Conservation (phyloP, 2,888 invertebrate species). For the Octonoba sinensis region DNA sequence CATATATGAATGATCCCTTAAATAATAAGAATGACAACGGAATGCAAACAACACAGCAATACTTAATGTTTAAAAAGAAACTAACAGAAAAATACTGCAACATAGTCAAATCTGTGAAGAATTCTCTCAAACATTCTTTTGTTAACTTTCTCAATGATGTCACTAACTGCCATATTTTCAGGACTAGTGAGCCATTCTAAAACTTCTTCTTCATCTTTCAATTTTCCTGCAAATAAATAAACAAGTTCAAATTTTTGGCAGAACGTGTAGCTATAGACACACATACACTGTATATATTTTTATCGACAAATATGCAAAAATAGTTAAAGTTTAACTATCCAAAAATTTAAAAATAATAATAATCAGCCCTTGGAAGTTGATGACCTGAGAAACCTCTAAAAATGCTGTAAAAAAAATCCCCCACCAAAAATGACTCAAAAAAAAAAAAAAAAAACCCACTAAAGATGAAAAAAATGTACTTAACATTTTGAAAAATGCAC, state of each 20-base stretch:
- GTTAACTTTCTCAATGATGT: conserved; percentile 88
- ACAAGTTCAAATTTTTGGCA: not conserved
- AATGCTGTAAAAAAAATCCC: no score
- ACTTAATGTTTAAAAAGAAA: conserved; percentile 15
- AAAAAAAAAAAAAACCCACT: no score
- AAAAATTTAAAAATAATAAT: not conserved
- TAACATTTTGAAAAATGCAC: no score
- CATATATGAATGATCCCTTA: no score
- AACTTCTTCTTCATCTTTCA: conserved; percentile 89
- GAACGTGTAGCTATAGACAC: not conserved
- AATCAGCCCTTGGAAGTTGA: no score
- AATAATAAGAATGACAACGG: no score
- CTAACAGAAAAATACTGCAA: conserved; percentile 94
- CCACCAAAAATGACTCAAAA: no score
- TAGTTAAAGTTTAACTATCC: no score
- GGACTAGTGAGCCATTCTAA: conserved; percentile 94
- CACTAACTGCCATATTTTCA: conserved; percentile 92
- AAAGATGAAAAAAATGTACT: no score
- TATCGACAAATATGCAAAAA: not conserved
- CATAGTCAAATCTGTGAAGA: conserved; percentile 87
- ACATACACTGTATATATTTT: not conserved
- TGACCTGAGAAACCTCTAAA: no score
- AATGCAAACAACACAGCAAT: no score
- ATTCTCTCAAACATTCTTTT: conserved; percentile 94
- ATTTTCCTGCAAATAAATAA: conserved; percentile 76